A percentile compares a stretch with the other conserved stretches of the same genome.
Conservation (phyloP, 2,888 invertebrate genomes). For the Phyllotreta striolata region DNA sequence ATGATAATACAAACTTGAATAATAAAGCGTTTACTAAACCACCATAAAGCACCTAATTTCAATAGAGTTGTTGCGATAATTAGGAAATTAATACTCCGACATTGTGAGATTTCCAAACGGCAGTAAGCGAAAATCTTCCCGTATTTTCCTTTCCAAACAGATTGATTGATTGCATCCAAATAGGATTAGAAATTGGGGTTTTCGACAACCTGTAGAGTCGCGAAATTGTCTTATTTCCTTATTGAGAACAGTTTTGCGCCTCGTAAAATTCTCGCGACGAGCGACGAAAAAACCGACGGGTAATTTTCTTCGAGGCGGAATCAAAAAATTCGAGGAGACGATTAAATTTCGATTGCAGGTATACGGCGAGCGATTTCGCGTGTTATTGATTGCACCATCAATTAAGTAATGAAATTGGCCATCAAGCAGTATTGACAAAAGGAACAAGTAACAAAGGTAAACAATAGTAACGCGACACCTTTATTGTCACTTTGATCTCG, state of each 20-base stretch:
- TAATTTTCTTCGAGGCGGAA: neutral
- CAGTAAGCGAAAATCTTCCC: neutral
- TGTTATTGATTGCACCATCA: conserved; percentile 33
- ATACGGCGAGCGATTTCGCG: conserved; percentile 17
- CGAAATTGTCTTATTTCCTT: conserved; percentile 54
- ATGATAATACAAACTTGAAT: too few species aligned
- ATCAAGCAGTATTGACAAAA: conserved; percentile 44
- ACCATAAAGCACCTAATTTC: too few species aligned
- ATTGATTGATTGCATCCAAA: conserved; percentile 31
- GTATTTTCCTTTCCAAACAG: conserved; percentile 25
- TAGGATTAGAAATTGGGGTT: conserved; percentile 31
- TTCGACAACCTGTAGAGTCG: conserved; percentile 40
- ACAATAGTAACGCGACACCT: conserved; percentile 49
- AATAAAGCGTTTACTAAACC: too few species aligned
- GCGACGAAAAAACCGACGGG: neutral
- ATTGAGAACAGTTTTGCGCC: conserved; percentile 35
- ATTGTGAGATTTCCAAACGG: too few species aligned
- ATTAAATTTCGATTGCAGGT: conserved; percentile 20
- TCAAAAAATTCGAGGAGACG: neutral
- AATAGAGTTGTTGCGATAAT: too few species aligned
- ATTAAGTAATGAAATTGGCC: conserved; percentile 51
- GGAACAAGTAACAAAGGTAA: conserved; percentile 47
- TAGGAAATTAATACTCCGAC: too few species aligned
- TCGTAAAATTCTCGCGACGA: too few species aligned
- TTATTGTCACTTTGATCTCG: conserved; percentile 43